Evolutionary conservation across 2,888 invertebrate species (phyloP), one percentile per base, ranked within the genome.

Genomic region (Lasioglossum morio): DNA sequence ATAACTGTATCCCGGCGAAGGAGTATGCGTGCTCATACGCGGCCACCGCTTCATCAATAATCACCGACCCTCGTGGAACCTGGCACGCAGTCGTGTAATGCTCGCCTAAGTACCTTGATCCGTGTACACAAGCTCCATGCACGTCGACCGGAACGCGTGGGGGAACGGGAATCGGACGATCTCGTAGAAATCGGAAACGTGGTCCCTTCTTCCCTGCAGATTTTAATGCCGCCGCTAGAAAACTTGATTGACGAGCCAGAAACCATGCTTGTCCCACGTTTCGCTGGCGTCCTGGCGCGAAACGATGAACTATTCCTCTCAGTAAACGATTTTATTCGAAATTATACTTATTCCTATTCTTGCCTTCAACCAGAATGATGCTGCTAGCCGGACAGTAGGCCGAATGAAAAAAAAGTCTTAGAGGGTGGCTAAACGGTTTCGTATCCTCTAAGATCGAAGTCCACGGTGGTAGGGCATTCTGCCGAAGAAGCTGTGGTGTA

Each of bases 1-100:
- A 92, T 93, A 93, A 93, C 92, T 92, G 93, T 93, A 93, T 91
- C 88, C 87, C 83, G 77, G 74, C 70, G 85, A 89, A 77, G 81
- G 87, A 84, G 81, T 91, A 87, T 78, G 86, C 86, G 88, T 84
- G 85, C 81, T 63, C 69, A 23, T 70, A 82, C 66, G 69, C 69
- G 77, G 79, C 87, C 78, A 84, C 66, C 69, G 85, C 85, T 88
- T 89, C 89, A 89, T 90, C 92, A 87, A 92, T 92, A 92, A 92
- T 91, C 90, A 84, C 88, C 78, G 87, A 87, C 80, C 83, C 84
- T 82, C 81, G 84, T 77, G 79, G 77, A 81, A 86, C 85, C 85
- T 74, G 90, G 85, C 86, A 85, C 85, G 89, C 90, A 86, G 84
- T 75, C 84, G 72, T 85, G 85, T 85, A 84, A 90, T 85, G 72